phyloP scores from a whole-genome alignment of 2,113 vertebrate species.

The Carettochelys insculpta region DNA sequence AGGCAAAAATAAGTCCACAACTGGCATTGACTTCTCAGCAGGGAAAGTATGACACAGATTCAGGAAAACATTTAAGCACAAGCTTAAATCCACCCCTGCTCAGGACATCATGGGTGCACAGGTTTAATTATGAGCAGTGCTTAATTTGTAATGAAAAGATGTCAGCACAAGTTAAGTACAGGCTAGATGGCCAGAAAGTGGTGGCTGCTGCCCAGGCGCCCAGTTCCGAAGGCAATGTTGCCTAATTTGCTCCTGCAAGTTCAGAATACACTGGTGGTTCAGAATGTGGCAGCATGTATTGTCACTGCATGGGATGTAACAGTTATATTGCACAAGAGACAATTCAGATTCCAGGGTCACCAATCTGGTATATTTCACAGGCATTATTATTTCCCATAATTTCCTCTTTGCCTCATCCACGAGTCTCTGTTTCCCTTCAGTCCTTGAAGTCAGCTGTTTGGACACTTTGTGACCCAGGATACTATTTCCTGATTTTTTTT shows the following conservation, averaged over 20 bases:
- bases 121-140: neutral
- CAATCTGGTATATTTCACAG: neutral
- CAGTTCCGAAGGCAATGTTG: neutral
- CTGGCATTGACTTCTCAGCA: conserved; percentile 48
- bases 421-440: neutral
- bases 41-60: conserved; percentile 16
- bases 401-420: neutral
- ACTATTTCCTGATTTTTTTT: neutral
- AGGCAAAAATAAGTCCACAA: conserved; percentile 34
- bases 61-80: neutral
- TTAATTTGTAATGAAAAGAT: neutral
- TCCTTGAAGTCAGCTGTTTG: neutral
- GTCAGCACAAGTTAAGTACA: neutral
- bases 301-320: rapidly evolving
- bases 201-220: neutral
- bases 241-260: neutral
- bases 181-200: neutral
- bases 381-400: neutral
- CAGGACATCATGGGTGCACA: neutral
- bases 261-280: neutral
- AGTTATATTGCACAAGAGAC: neutral
- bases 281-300: rapidly evolving
- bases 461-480: neutral
- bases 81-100: neutral
- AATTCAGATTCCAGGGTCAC: neutral